These are phyloP conservation scores for Trachelipus rathkii DNA, from an alignment of 1,140 invertebrate genomes.

Conservation along the genomic window DNA sequence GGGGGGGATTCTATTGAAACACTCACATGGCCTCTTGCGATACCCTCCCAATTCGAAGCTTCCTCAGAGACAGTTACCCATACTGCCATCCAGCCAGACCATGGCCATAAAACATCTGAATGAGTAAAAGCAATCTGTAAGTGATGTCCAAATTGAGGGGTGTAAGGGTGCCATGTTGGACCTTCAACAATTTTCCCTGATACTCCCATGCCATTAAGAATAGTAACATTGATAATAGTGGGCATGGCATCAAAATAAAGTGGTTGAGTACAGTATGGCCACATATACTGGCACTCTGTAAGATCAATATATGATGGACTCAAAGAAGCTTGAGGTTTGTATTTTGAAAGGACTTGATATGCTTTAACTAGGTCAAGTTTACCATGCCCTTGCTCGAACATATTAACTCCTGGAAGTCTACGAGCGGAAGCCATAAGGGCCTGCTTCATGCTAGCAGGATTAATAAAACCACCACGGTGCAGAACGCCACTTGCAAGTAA, in stretches of 20 bases:
- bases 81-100: conserved; percentile 91
- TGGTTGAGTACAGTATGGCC: conserved; percentile 95
- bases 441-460: conserved; percentile 92
- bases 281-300: conserved; percentile 93
- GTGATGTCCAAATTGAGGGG: conserved; percentile 65
- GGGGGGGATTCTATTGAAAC: conserved; percentile 76
- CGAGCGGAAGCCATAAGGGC: conserved; percentile 81
- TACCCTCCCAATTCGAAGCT: conserved; percentile 70
- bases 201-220: conserved; percentile 81
- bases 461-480: conserved; percentile 63
- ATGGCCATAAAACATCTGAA: conserved; percentile 87
- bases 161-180: conserved; percentile 84
- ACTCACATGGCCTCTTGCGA: conserved; percentile 76
- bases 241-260: conserved; percentile 82
- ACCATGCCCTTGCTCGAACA: conserved; percentile 96
- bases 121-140: conserved; percentile 64
- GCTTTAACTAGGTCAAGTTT: conserved; percentile 84
- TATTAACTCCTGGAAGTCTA: conserved; percentile 76
- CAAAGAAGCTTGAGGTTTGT: conserved; percentile 72
- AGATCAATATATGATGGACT: conserved; percentile 79
- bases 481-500: conserved; percentile 63
- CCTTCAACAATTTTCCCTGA: conserved; percentile 66
- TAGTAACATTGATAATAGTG: conserved; percentile 85
- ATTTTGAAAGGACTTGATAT: conserved; percentile 72
- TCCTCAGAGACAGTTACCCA: conserved; percentile 62